Conservation (phyloP, 2,888 invertebrate genomes). For the Deroplatys truncata region DNA sequence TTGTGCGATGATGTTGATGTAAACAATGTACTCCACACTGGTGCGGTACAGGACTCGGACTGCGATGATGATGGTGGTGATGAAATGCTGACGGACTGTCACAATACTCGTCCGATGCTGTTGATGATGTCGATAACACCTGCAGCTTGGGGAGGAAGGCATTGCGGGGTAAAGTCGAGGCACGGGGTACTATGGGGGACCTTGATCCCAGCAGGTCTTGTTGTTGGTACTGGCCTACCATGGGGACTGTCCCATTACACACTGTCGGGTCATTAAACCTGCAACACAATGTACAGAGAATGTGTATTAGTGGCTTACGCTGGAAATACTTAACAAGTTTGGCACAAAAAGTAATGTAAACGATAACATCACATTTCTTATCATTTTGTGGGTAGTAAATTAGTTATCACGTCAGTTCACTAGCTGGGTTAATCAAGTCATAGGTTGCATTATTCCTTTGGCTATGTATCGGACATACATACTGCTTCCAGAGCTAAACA, state of each 20-base stretch:
- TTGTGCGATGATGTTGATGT: constrained; percentile 3
- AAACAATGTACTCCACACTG: constrained; percentile 41
- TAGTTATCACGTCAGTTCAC: no score
- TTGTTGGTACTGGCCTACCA: constrained; percentile 4
- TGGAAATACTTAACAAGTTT: neutral
- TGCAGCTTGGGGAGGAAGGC: constrained; percentile 50
- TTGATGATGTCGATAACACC: constrained; percentile 43
- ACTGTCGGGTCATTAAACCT: constrained; percentile 63
- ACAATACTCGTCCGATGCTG: constrained; percentile 37
- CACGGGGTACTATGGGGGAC: constrained; percentile 49
- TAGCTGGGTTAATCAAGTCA: no score
- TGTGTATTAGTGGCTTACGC: neutral
- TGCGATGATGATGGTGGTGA: constrained; percentile 25
- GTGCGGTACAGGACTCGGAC: constrained; percentile 29
- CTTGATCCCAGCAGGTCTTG: constrained; percentile 26
- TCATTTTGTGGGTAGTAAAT: no score
- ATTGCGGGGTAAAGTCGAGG: constrained; percentile 70
- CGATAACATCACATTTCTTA: no score
- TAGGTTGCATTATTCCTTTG: no score
- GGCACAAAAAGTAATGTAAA: no score
- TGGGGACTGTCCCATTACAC: constrained; percentile 11
- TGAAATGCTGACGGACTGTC: constrained; percentile 34
- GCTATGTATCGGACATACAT: no score
- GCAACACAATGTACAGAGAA: constrained; percentile 27
- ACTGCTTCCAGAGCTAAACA: no score